Evolutionary conservation across 92 coral and sea anemone genomes (phyloP).

Genomic region (Blastomussa wellsi): DNA sequence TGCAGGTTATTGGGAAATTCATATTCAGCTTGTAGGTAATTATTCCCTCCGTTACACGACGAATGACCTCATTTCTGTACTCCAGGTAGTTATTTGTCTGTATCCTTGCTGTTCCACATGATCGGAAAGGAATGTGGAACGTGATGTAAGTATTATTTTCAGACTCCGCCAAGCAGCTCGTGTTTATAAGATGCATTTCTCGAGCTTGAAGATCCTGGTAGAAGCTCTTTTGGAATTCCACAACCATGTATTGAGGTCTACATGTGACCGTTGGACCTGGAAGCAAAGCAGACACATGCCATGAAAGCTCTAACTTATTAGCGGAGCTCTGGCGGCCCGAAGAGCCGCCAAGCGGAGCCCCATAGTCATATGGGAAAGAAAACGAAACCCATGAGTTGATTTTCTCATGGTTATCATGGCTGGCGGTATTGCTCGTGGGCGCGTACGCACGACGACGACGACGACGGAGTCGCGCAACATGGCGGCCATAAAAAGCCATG

Average conservation of each 20-base stretch:
- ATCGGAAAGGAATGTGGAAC: background rate
- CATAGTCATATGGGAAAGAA: too few relatives aligned
- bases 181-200: background rate
- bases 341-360: too few relatives aligned
- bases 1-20: background rate
- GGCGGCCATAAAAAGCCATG: too few relatives aligned
- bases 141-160: background rate
- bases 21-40: background rate
- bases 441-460: too few relatives aligned
- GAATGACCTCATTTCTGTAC: background rate
- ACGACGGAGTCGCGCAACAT: too few relatives aligned
- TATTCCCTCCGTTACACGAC: background rate
- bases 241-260: background rate
- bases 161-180: background rate
- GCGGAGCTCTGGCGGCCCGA: too few relatives aligned
- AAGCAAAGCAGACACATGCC: background rate
- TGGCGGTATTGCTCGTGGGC: too few relatives aligned
- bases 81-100: background rate
- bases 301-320: too few relatives aligned
- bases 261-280: constrained; percentile 5
- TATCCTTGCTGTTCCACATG: background rate
- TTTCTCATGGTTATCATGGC: too few relatives aligned
- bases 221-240: background rate
- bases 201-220: background rate
- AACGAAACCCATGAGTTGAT: too few relatives aligned